These are phyloP conservation scores for Gymnoscopelus braueri DNA, from an alignment of 2,797 vertebrate species.

Conservation along the genomic window DNA sequence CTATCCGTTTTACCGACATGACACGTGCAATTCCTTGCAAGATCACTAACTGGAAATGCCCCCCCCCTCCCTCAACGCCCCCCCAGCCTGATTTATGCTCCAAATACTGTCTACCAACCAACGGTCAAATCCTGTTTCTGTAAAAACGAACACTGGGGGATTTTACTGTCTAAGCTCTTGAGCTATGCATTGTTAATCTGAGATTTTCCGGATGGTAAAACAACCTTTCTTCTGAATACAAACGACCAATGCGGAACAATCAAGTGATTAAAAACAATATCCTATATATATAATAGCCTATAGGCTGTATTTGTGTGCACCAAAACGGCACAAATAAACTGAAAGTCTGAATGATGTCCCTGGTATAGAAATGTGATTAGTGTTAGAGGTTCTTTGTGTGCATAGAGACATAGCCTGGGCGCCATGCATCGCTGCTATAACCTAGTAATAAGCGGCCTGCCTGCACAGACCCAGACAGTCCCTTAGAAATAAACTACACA, in stretches of 20 bases:
- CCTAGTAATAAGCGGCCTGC: no score
- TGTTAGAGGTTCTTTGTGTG: constrained; percentile 34
- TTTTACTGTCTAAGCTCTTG: constrained; percentile 13
- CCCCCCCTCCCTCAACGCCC: background rate
- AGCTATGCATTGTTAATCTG: constrained; percentile 48
- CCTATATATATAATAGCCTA: no score
- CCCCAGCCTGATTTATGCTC: background rate
- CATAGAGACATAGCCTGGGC: constrained; percentile 25
- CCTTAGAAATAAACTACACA: background rate
- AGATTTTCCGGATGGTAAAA: constrained; percentile 38
- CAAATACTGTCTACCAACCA: constrained; percentile 6
- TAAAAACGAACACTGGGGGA: no score
- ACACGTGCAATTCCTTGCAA: background rate
- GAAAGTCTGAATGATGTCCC: no score
- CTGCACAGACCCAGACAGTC: background rate
- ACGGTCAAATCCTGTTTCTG: no score
- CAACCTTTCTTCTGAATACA: constrained; percentile 21
- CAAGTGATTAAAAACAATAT: no score
- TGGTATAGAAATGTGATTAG: constrained; percentile 57
- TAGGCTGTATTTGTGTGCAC: no score
- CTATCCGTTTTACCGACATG: background rate
- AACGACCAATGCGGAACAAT: background rate
- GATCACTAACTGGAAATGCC: background rate
- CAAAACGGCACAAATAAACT: no score
- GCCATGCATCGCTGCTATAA: constrained; percentile 53